A percentile compares a stretch with the other conserved stretches of the same genome.
Evolutionary conservation across 2,113 vertebrate species (phyloP).

Genomic region (Catharus minimus): DNA sequence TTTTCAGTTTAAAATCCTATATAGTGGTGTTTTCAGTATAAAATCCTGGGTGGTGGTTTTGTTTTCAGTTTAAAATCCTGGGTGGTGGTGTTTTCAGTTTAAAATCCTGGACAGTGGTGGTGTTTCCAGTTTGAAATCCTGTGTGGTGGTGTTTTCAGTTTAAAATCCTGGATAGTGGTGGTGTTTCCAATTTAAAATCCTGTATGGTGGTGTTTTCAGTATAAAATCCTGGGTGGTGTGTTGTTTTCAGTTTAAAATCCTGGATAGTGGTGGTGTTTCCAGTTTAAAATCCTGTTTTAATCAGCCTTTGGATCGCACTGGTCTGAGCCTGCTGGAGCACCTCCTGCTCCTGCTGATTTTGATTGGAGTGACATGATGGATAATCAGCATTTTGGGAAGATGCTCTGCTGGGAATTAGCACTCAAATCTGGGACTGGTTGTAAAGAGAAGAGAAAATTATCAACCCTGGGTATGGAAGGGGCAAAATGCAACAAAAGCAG

Average conservation of each 20-base stretch:
- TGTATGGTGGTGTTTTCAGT: too few species aligned
- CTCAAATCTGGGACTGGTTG: neutral
- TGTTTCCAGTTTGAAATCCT: neutral
- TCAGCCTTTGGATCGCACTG: neutral
- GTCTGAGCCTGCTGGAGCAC: neutral
- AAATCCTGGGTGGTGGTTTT: too few species aligned
- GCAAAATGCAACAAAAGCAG: neutral
- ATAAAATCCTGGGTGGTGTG: too few species aligned
- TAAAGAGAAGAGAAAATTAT: neutral
- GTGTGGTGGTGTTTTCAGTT: too few species aligned
- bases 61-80: too few species aligned
- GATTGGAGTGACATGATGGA: rapidly evolving
- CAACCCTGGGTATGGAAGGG: neutral
- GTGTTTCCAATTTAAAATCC: neutral
- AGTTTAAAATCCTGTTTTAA: neutral
- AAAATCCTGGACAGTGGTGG: too few species aligned
- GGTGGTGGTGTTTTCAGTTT: too few species aligned
- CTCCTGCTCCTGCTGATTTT: neutral
- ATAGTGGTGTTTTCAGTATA: too few species aligned
- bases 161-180: neutral
- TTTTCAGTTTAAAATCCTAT: neutral
- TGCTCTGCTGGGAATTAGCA: neutral
- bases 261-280: too few species aligned
- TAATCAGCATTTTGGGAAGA: neutral
- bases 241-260: too few species aligned